These are phyloP conservation scores for Paedocypris micromegethes DNA, from an alignment of 2,797 vertebrate genomes.

Conservation along the genomic window DNA sequence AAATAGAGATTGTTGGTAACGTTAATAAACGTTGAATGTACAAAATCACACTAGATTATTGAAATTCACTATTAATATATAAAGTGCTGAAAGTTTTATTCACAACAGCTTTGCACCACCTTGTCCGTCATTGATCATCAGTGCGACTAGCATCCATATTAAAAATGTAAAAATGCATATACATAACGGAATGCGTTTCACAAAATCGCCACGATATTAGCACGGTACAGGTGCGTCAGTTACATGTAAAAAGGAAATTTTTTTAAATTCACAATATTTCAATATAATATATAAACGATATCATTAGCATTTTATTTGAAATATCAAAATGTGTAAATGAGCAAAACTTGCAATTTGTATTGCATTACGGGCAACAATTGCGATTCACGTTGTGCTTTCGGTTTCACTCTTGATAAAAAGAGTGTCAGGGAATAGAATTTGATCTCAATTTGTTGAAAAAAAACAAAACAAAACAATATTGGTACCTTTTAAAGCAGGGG, in stretches of 20 bases:
- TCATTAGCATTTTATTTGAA: no score
- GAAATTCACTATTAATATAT: constrained; percentile 6
- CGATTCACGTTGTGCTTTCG: no score
- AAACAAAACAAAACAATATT: no score
- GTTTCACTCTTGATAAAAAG: no score
- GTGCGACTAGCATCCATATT: background rate
- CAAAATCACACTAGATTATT: constrained; percentile 27
- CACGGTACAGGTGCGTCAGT: constrained; percentile 6
- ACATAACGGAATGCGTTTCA: constrained; percentile 1
- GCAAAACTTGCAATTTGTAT: no score
- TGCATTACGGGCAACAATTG: no score
- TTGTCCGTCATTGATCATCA: background rate
- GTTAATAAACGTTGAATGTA: constrained; percentile 7
- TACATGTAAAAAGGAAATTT: background rate
- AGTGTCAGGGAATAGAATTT: no score
- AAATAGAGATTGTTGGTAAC: background rate
- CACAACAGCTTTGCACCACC: background rate
- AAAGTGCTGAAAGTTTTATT: constrained; percentile 22
- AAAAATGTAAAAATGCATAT: constrained; percentile 16
- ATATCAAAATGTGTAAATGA: no score
- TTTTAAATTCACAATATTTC: background rate
- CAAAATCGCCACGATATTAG: background rate
- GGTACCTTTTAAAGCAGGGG: no score
- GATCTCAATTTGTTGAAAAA: no score
- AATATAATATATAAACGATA: no score